Evolutionary conservation across 2,888 invertebrate genomes (phyloP).

Genomic region (Plusia festucae): DNA sequence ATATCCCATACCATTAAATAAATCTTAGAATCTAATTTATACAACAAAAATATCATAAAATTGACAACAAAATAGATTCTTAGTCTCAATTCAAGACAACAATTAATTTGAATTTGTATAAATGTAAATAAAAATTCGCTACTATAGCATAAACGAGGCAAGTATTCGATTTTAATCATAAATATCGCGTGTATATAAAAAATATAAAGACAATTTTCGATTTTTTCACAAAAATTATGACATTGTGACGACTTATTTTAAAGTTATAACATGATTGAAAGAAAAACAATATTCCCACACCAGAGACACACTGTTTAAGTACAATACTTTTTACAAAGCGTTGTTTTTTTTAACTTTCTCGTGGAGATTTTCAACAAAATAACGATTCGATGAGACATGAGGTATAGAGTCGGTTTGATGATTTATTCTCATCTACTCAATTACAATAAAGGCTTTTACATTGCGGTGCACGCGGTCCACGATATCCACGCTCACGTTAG

Average conservation of each 20-base stretch:
- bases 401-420: conserved; percentile 25
- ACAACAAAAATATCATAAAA: conserved; percentile 32
- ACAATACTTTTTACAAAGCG: conserved; percentile 31
- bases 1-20: conserved; percentile 61
- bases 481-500: no score
- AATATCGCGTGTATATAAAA: conserved; percentile 18
- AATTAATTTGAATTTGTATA: conserved; percentile 20
- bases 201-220: conserved; percentile 30
- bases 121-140: conserved; percentile 12
- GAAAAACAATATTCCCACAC: conserved; percentile 49
- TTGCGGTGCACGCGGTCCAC: no score
- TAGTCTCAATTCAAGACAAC: conserved; percentile 31
- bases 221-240: conserved; percentile 22
- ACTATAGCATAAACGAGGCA: conserved; percentile 33
- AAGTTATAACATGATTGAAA: conserved; percentile 27
- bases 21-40: conserved; percentile 48
- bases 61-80: conserved; percentile 15
- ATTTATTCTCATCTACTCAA: not conserved
- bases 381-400: conserved; percentile 27
- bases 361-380: conserved; percentile 16
- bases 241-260: conserved; percentile 32
- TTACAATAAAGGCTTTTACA: no score
- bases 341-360: conserved; percentile 23
- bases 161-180: conserved; percentile 29
- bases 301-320: conserved; percentile 37